phyloP scores from a whole-genome alignment of 2,888 invertebrate species.

The Volucella zonaria region DNA sequence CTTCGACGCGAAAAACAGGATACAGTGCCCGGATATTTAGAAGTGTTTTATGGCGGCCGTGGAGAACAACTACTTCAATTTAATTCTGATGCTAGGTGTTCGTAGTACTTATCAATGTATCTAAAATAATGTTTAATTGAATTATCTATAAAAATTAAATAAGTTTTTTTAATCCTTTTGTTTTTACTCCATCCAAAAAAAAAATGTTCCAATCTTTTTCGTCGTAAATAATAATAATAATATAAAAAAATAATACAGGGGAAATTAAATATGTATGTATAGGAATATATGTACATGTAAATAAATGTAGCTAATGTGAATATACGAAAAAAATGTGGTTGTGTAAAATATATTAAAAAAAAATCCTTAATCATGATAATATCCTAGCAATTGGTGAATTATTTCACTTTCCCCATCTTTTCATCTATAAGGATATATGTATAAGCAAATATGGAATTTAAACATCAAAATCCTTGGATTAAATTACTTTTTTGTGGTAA shows the following conservation, averaged over 20 bases:
- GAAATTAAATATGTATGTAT: slow-evolving; percentile 32
- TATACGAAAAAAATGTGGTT: slow-evolving; percentile 52
- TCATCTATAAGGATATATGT: slow-evolving; percentile 57
- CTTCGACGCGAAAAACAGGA: slow-evolving; percentile 30
- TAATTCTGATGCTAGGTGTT: slow-evolving; percentile 36
- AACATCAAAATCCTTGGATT: slow-evolving; percentile 71
- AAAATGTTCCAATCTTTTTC: background rate
- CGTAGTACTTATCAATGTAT: slow-evolving; percentile 54
- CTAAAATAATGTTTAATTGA: slow-evolving; percentile 51
- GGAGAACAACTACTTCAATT: slow-evolving; percentile 34
- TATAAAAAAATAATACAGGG: slow-evolving; percentile 34
- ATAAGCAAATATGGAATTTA: slow-evolving; percentile 69
- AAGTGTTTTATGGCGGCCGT: slow-evolving; percentile 53
- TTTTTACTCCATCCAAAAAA: slow-evolving; percentile 2
- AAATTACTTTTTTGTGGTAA: slow-evolving; percentile 66
- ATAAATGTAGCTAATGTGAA: slow-evolving; percentile 37
- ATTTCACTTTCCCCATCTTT: slow-evolving; percentile 43
- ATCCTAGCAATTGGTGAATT: slow-evolving; percentile 65
- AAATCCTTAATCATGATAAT: slow-evolving; percentile 62
- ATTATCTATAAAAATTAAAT: slow-evolving; percentile 31
- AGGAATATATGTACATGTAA: slow-evolving; percentile 29
- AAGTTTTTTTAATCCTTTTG: slow-evolving; percentile 12
- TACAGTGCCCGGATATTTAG: slow-evolving; percentile 53
- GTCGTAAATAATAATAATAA: background rate
- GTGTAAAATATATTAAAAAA: slow-evolving; percentile 56